Percentiles rank a stretch among this genome's conserved stretches.
Evolutionary conservation across 92 coral and sea anemone genomes (phyloP).

Genomic region (Zoanthus solanderi): DNA sequence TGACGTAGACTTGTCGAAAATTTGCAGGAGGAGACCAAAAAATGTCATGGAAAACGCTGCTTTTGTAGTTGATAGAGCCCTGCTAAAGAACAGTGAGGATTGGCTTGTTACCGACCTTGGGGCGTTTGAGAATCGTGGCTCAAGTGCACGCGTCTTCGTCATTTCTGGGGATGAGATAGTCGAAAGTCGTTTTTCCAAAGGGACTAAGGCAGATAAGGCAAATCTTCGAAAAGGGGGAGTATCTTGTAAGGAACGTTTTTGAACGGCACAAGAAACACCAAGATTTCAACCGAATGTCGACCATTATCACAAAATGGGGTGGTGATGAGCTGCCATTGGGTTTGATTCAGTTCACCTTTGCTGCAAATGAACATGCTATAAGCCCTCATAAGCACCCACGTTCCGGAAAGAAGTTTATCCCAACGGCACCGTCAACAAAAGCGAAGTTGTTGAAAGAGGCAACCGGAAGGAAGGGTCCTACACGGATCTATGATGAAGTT

Average conservation of each 20-base stretch:
- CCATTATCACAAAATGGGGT: constrained; percentile 33
- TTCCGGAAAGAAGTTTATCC: constrained; percentile 52
- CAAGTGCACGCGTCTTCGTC: constrained; percentile 54
- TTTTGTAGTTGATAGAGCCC: constrained; percentile 52
- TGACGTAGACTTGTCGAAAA: constrained; percentile 57
- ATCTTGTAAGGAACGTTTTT: constrained; percentile 42
- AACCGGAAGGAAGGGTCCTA: constrained; percentile 48
- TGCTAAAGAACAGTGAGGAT: constrained; percentile 58
- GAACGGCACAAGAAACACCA: constrained; percentile 57
- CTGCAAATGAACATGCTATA: constrained; percentile 54
- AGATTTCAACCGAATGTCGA: constrained; percentile 55
- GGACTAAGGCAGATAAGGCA: constrained; percentile 18
- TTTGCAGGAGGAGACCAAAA: constrained; percentile 60
- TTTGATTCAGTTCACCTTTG: constrained; percentile 53
- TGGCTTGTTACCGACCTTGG: constrained; percentile 66
- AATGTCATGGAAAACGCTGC: constrained; percentile 59
- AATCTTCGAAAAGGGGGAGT: constrained; percentile 42
- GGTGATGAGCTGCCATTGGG: constrained; percentile 56
- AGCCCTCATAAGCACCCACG: constrained; percentile 70
- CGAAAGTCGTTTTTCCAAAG: constrained; percentile 42
- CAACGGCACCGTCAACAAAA: constrained; percentile 67
- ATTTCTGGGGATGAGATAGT: constrained; percentile 31
- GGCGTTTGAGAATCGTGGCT: constrained; percentile 58
- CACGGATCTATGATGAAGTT: constrained; percentile 53
- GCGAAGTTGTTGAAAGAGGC: constrained; percentile 47